Percentiles rank a stretch among this genome's conserved stretches.
These are phyloP conservation scores for Callitettix versicolor DNA, from an alignment of 1,140 invertebrate genomes.

Conservation along the genomic window DNA sequence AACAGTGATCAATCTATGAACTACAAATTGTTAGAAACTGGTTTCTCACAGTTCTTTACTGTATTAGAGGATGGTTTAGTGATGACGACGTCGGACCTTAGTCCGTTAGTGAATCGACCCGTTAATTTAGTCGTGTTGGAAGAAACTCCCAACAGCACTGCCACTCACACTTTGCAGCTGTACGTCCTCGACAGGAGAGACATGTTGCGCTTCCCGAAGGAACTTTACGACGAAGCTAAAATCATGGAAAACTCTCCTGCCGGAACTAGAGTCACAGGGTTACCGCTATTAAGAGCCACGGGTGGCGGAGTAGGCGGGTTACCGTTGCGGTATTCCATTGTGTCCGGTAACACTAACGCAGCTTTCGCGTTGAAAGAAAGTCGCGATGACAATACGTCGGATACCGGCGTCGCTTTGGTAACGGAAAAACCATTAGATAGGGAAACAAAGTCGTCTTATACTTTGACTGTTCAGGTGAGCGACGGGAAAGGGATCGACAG, in stretches of 20 bases:
- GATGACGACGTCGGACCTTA: constrained; percentile 78
- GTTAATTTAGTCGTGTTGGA: constrained; percentile 71
- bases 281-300: constrained; percentile 50
- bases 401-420: constrained; percentile 53
- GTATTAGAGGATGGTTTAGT: constrained; percentile 78
- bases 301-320: constrained; percentile 31
- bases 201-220: constrained; percentile 65
- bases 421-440: constrained; percentile 61
- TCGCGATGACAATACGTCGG: constrained; percentile 41
- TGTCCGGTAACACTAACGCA: constrained; percentile 55
- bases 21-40: constrained; percentile 60
- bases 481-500: constrained; percentile 62
- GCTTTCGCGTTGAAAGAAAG: constrained; percentile 57
- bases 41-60: constrained; percentile 71
- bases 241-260: constrained; percentile 62
- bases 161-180: constrained; percentile 66
- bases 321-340: constrained; percentile 65
- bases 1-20: constrained; percentile 38
- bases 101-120: constrained; percentile 64
- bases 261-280: constrained; percentile 53
- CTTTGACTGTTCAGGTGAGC: constrained; percentile 59
- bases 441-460: constrained; percentile 55
- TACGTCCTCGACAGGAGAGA: constrained; percentile 69
- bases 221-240: constrained; percentile 46
- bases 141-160: constrained; percentile 62